Conservation (phyloP, 2,888 invertebrate species). For the Eupithecia vulgata region DNA sequence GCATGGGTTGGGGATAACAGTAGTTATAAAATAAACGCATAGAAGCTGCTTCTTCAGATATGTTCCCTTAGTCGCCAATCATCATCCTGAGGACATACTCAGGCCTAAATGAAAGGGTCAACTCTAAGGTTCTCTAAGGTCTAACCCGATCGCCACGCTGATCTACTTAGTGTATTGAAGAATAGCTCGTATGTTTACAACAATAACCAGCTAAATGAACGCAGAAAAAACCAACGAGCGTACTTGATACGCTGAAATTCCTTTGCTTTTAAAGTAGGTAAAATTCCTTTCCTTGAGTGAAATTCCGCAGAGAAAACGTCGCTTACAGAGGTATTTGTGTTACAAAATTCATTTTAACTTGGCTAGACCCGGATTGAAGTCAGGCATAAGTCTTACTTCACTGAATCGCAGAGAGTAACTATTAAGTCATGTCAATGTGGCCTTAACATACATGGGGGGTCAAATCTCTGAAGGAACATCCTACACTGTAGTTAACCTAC, state of each 20-base stretch:
- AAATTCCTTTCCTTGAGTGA: conserved; percentile 2
- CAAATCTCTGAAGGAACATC: too few relatives aligned
- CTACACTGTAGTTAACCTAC: background rate
- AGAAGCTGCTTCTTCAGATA: too few relatives aligned
- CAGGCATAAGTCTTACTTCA: background rate
- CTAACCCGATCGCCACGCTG: too few relatives aligned
- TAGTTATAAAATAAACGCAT: too few relatives aligned
- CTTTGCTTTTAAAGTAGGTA: background rate
- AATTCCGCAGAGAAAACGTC: conserved; percentile 7
- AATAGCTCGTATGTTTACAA: background rate
- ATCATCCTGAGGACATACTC: too few relatives aligned
- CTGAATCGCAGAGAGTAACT: too few relatives aligned
- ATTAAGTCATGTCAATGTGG: too few relatives aligned
- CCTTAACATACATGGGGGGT: too few relatives aligned
- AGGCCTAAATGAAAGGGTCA: too few relatives aligned
- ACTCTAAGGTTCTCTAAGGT: too few relatives aligned
- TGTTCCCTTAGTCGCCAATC: too few relatives aligned
- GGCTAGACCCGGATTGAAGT: background rate
- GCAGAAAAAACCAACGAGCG: background rate
- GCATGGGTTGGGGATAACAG: too few relatives aligned
- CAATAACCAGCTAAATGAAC: background rate
- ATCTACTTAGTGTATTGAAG: background rate
- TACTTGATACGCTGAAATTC: background rate
- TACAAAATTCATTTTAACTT: conserved; percentile 4
- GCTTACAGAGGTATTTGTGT: background rate